phyloP scores from a whole-genome alignment of 2,113 vertebrate genomes.

The Antigone vipio region DNA sequence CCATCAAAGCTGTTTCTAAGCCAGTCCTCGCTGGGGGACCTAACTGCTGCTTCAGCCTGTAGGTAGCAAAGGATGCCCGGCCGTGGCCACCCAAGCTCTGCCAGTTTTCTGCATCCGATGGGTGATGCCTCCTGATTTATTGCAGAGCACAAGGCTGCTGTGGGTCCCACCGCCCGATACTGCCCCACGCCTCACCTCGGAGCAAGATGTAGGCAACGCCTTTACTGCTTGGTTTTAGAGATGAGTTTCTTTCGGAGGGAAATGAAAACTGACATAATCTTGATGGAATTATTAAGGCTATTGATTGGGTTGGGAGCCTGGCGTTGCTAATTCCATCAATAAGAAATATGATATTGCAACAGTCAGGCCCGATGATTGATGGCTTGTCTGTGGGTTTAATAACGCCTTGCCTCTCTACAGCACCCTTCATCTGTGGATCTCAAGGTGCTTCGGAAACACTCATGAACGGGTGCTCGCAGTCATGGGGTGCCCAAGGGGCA shows the following conservation, averaged over 20 bases:
- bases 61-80: not conserved
- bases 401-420: not conserved
- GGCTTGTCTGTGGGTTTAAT: not conserved
- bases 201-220: not conserved
- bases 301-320: not conserved
- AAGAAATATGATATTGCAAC: not conserved
- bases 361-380: not conserved
- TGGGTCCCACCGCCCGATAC: fast-evolving
- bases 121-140: not conserved
- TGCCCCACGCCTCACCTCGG: not conserved
- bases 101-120: not conserved
- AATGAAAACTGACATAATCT: not conserved
- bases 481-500: not conserved
- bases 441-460: not conserved
- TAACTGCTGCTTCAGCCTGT: fast-evolving
- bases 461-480: fast-evolving
- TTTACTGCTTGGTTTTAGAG: not conserved
- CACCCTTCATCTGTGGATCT: not conserved
- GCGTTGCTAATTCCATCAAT: not conserved
- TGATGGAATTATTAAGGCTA: constrained; percentile 2
- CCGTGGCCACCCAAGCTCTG: not conserved
- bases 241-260: not conserved
- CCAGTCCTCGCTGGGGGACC: not conserved
- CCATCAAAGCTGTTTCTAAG: not conserved
- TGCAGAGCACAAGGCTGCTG: not conserved